Evolutionary conservation across 1,140 invertebrate species (phyloP).

Genomic region (Elysia chlorotica): DNA sequence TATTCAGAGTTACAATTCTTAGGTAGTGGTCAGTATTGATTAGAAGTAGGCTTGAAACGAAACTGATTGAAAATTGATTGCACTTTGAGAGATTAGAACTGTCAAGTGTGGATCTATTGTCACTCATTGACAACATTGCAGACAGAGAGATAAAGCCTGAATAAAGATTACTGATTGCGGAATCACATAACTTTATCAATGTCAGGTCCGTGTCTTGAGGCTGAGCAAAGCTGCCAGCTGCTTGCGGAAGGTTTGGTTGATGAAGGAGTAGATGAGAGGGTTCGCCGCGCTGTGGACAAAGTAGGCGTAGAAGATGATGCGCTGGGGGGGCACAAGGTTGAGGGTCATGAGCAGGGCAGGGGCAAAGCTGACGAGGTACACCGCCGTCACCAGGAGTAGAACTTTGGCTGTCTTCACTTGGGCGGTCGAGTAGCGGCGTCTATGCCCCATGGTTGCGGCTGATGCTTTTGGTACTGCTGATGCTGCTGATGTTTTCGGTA

Average conservation of each 20-base stretch:
- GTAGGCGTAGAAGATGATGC: slow-evolving; percentile 49
- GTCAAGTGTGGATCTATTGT: no score
- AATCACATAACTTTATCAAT: no score
- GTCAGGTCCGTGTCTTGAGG: no score
- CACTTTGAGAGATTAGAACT: no score
- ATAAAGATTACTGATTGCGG: no score
- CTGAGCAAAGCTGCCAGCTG: neutral
- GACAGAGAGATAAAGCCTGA: no score
- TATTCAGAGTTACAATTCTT: no score
- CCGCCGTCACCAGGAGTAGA: slow-evolving; percentile 42
- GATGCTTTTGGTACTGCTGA: neutral
- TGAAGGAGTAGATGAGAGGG: slow-evolving; percentile 57
- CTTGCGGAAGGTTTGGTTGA: slow-evolving; percentile 52
- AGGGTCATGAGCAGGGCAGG: slow-evolving; percentile 45
- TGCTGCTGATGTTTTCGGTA: neutral
- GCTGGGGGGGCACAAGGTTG: slow-evolving; percentile 27
- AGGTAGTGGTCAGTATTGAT: no score
- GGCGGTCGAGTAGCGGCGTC: slow-evolving; percentile 7
- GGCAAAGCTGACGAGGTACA: slow-evolving; percentile 44
- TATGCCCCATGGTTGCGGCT: neutral
- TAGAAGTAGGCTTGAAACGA: no score
- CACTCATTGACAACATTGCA: no score
- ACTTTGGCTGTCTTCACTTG: slow-evolving; percentile 49
- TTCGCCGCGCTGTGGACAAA: slow-evolving; percentile 59
- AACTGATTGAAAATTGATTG: no score